A percentile compares a stretch with the other conserved stretches of the same genome.
These are phyloP conservation scores for Aphelenchoides besseyi DNA, from an alignment of 1,140 invertebrate species.

Conservation along the genomic window DNA sequence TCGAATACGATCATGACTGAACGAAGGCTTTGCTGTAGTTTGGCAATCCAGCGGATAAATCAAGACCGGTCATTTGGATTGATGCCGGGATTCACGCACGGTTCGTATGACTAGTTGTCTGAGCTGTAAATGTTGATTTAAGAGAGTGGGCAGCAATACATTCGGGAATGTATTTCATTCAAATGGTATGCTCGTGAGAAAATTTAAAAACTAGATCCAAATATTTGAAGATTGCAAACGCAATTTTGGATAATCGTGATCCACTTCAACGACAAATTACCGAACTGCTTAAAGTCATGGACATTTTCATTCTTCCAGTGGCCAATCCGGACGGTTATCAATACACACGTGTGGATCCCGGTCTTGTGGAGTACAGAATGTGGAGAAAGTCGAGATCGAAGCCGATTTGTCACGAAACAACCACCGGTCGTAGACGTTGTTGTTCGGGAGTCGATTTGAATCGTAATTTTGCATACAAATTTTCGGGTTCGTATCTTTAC, in stretches of 20 bases:
- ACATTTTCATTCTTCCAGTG: constrained; percentile 70
- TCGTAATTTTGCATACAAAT: constrained; percentile 50
- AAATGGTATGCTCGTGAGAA: constrained; percentile 54
- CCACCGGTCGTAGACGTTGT: constrained; percentile 41
- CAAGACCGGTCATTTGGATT: constrained; percentile 57
- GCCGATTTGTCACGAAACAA: constrained; percentile 41
- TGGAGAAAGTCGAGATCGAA: constrained; percentile 25
- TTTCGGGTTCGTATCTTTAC: constrained; percentile 35
- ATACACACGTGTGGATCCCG: constrained; percentile 55
- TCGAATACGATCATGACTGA: background rate
- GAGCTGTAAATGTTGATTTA: no score
- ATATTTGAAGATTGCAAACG: constrained; percentile 5
- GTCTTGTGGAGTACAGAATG: background rate
- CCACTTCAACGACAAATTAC: constrained; percentile 50
- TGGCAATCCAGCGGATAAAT: constrained; percentile 31
- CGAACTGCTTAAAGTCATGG: constrained; percentile 59
- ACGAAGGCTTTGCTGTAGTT: constrained; percentile 37
- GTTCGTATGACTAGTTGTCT: constrained; percentile 24
- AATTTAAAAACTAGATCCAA: background rate
- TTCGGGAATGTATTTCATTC: constrained; percentile 61
- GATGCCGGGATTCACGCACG: constrained; percentile 51
- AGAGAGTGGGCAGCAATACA: constrained; percentile 58
- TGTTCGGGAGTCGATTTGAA: constrained; percentile 58
- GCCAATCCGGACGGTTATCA: constrained; percentile 69
- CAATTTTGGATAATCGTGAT: constrained; percentile 3